Base-by-base conservation (phyloP, 2,888 invertebrate species). In the Oscheius sp. region DNA sequence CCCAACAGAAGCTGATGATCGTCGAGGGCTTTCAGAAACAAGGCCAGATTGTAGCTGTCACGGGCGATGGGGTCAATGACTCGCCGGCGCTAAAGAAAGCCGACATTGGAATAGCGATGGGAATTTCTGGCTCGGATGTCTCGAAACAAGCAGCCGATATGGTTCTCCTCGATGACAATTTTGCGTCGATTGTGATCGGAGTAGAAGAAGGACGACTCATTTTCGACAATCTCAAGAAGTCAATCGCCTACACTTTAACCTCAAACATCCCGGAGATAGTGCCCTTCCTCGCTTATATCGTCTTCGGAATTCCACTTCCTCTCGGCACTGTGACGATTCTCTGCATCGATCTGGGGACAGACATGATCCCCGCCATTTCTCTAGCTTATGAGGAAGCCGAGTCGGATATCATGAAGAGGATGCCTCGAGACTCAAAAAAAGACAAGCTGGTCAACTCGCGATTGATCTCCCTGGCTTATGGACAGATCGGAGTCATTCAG, bases 401-500 rank as follows among this genome's bases (percentile, higher is more conserved):
- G 87, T 89, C 91, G 25, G 91, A 92, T 86, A 92, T 92, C 81
- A 93, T 92, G 92, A 89, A 89, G 81, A 87, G 90, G 72, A 82
- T 86, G 71, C 90, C 92, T 0, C 90, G 92, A 76, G 90, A 91
- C 85, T 90, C 91, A 0, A 76, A 87, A 46, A 89, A 89, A 34
- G 92, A 92, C 82, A 90, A 91, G 66, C 90, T 93, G 53, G 92
- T 93, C n/a, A 91, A 90, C 80, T 88, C 90, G 83, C 93, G 94
- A 93, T 93, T 98, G 90, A 97, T 98, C 90, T 95, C 96, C 78
- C 95, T 98, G 93, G 95, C 97, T 72, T 98, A 98, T 89, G 97
- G 97, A 86, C 98, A 98, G 89, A 97, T 98, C 89, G 98, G 98
- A 87, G 96, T 98, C 96, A 98, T 98, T 89, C 98, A 98, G 91